phyloP scores from a whole-genome alignment of 2,888 invertebrate genomes.

The Clistopyga incitator region DNA sequence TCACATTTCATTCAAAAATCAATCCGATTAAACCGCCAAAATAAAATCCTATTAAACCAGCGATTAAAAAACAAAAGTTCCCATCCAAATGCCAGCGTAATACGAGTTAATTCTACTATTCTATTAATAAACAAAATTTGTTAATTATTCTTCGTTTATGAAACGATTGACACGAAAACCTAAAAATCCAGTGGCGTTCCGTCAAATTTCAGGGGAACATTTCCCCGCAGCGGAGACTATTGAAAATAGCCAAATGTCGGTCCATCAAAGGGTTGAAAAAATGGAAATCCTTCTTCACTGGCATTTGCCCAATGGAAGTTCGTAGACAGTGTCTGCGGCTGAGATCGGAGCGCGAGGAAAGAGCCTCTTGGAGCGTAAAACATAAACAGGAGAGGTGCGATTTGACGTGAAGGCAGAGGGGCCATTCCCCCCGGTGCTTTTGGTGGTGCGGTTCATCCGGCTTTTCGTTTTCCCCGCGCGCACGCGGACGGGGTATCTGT shows the following conservation, averaged over 20 bases:
- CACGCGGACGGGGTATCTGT: background rate
- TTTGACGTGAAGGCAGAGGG: slow-evolving; percentile 77
- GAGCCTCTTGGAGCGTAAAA: slow-evolving; percentile 73
- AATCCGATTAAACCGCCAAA: too few species aligned
- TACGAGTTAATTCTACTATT: too few species aligned
- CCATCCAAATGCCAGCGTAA: too few species aligned
- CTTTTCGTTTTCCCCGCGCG: slow-evolving; percentile 24
- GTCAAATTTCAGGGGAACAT: background rate
- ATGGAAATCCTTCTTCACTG: slow-evolving; percentile 21
- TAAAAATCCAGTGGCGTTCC: background rate
- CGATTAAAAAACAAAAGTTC: too few species aligned
- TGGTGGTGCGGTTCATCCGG: slow-evolving; percentile 32
- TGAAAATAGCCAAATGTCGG: background rate
- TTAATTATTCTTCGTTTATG: too few species aligned
- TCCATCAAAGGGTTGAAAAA: slow-evolving; percentile 45
- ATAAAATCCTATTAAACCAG: too few species aligned
- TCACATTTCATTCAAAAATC: too few species aligned
- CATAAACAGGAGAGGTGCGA: slow-evolving; percentile 82
- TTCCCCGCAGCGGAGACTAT: background rate
- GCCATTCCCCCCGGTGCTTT: slow-evolving; percentile 55
- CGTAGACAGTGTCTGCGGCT: slow-evolving; percentile 36
- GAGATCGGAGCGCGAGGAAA: slow-evolving; percentile 34
- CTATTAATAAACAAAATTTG: too few species aligned
- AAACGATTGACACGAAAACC: too few species aligned
- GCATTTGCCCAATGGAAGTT: slow-evolving; percentile 50